Evolutionary conservation across 2,888 invertebrate species (phyloP).

Genomic region (Apamea epomidion): DNA sequence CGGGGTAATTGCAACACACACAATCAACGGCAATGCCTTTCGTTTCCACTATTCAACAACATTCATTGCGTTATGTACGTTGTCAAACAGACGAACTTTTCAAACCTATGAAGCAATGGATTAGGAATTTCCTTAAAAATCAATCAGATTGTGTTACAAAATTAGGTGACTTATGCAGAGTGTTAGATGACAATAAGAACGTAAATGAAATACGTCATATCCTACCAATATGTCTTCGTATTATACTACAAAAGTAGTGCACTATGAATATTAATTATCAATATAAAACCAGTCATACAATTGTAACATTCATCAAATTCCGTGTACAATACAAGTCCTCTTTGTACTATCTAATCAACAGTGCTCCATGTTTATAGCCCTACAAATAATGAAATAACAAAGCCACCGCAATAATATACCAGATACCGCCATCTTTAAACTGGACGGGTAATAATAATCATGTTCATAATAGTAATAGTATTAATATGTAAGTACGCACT

Average conservation of each 20-base stretch:
- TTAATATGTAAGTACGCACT: constrained; percentile 16
- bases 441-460: constrained; percentile 35
- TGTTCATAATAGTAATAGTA: constrained; percentile 14
- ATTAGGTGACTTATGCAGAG: constrained; percentile 2
- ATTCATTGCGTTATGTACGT: background rate
- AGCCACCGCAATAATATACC: constrained; percentile 43
- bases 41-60: background rate
- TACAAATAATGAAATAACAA: constrained; percentile 59
- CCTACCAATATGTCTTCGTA: constrained; percentile 5
- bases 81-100: background rate
- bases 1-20: background rate
- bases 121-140: background rate
- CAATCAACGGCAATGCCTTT: background rate
- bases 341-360: constrained; percentile 65
- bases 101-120: background rate
- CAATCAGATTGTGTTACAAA: background rate
- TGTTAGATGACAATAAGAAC: background rate
- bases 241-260: constrained; percentile 44
- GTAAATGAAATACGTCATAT: constrained; percentile 1
- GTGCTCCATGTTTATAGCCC: constrained; percentile 47
- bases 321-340: constrained; percentile 49
- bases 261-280: constrained; percentile 53
- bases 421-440: constrained; percentile 44
- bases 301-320: constrained; percentile 60
- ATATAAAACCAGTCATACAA: constrained; percentile 47